Conservation (phyloP, 2,797 vertebrate species). For the Lerista edwardsae region DNA sequence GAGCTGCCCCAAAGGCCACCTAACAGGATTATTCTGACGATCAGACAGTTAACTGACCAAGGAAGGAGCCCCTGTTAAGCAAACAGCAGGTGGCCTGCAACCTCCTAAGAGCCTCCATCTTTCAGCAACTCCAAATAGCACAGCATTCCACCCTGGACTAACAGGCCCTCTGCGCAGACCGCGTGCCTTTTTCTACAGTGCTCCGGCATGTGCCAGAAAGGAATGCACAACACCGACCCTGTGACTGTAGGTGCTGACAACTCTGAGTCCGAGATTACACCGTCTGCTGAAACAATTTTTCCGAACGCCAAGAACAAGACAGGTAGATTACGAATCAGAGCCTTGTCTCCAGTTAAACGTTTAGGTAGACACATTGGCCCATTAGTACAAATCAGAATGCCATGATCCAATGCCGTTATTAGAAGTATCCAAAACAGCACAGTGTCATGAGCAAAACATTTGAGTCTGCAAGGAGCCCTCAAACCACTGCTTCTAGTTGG, state of each 20-base stretch:
- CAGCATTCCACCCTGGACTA: slow-evolving; percentile 15
- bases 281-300: not conserved
- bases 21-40: slow-evolving; percentile 13
- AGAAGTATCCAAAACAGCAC: too few species aligned
- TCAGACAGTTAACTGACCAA: slow-evolving; percentile 20
- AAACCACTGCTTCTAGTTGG: too few species aligned
- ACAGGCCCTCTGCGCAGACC: not conserved
- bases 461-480: too few species aligned
- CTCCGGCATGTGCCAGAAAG: not conserved
- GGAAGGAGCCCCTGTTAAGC: slow-evolving; percentile 19
- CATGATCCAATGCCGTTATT: too few species aligned
- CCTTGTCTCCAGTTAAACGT: not conserved
- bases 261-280: not conserved
- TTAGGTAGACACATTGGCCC: too few species aligned
- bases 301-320: not conserved
- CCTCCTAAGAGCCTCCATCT: not conserved
- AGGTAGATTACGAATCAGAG: not conserved
- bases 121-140: slow-evolving; percentile 39
- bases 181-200: slow-evolving; percentile 25
- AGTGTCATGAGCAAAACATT: too few species aligned
- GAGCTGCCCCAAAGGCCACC: not conserved
- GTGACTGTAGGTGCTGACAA: slow-evolving; percentile 5
- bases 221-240: not conserved
- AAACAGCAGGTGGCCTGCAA: not conserved
- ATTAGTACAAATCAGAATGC: too few species aligned